Percentiles rank a stretch among this genome's conserved stretches.
Conservation (phyloP, 1,140 invertebrate species). For the Capitella teleta region DNA sequence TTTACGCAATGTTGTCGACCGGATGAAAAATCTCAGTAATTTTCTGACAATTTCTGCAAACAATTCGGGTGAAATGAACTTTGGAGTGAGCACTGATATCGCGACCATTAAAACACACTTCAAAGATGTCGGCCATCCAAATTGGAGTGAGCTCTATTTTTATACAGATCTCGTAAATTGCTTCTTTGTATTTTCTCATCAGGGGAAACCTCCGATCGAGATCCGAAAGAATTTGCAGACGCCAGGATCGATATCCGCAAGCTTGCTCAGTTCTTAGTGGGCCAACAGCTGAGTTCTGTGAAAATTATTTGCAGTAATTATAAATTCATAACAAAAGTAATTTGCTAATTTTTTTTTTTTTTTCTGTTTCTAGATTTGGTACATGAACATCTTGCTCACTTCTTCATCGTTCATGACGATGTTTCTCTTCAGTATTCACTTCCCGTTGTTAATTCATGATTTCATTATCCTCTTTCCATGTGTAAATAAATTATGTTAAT, state of each 20-base stretch:
- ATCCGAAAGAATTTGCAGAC: constrained; percentile 25
- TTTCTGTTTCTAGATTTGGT: constrained; percentile 45
- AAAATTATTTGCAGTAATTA: constrained; percentile 48
- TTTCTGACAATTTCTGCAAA: constrained; percentile 58
- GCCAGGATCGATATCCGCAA: constrained; percentile 49
- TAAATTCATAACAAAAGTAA: neutral
- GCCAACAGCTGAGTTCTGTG: constrained; percentile 49
- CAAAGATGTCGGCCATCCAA: constrained; percentile 44
- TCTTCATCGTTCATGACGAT: constrained; percentile 49
- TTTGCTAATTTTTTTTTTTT: constrained; percentile 3
- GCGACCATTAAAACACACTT: constrained; percentile 68
- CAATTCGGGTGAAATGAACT: constrained; percentile 54
- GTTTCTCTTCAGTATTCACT: constrained; percentile 51
- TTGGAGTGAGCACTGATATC: constrained; percentile 63
- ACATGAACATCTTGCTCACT: constrained; percentile 45
- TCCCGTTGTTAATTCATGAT: neutral
- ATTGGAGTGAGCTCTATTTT: constrained; percentile 23
- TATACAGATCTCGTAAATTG: no score
- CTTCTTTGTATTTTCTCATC: no score
- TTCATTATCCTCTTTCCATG: no score
- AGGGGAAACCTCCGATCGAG: no score
- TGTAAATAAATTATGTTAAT: no score
- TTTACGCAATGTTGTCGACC: constrained; percentile 62
- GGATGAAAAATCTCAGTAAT: constrained; percentile 63
- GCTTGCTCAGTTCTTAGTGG: constrained; percentile 48